A percentile compares a stretch with the other conserved stretches of the same genome.
Conservation (phyloP, 2,797 vertebrate genomes). For the Falco peregrinus region DNA sequence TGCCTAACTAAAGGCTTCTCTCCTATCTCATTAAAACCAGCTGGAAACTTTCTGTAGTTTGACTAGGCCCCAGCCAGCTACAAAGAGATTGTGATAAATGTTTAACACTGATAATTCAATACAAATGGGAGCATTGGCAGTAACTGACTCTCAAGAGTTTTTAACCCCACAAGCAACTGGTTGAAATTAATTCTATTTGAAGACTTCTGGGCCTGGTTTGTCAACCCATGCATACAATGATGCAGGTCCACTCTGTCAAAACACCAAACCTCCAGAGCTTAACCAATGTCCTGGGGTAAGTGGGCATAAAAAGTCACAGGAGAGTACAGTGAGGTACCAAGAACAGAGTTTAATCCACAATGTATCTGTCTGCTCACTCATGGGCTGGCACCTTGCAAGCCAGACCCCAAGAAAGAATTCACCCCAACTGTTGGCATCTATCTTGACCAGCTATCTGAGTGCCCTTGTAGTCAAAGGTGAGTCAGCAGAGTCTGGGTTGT, state of each 20-base stretch:
- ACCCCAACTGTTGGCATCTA: not conserved
- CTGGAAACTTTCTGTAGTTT: not conserved
- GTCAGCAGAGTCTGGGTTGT: not conserved
- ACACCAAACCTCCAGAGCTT: not conserved
- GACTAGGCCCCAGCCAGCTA: not conserved
- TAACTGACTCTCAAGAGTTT: not conserved
- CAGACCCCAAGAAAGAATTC: not conserved
- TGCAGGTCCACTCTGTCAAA: not conserved
- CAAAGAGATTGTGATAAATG: not conserved
- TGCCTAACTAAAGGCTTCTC: not conserved
- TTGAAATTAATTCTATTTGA: not conserved
- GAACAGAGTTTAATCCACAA: not conserved
- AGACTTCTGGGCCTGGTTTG: not conserved
- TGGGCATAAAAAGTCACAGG: not conserved
- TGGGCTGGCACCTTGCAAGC: not conserved
- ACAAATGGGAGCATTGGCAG: not conserved
- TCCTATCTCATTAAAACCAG: not conserved
- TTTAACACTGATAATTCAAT: not conserved
- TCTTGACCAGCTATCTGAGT: not conserved
- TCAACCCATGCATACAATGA: fast-evolving
- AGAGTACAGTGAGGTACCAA: not conserved
- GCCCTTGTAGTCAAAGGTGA: not conserved
- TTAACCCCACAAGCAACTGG: not conserved
- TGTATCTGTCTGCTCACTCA: not conserved
- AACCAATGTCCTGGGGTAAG: fast-evolving